A percentile compares a stretch with the other conserved stretches of the same genome.
Evolutionary conservation across 2,888 invertebrate species (phyloP).

Genomic region (Dusona sp.): DNA sequence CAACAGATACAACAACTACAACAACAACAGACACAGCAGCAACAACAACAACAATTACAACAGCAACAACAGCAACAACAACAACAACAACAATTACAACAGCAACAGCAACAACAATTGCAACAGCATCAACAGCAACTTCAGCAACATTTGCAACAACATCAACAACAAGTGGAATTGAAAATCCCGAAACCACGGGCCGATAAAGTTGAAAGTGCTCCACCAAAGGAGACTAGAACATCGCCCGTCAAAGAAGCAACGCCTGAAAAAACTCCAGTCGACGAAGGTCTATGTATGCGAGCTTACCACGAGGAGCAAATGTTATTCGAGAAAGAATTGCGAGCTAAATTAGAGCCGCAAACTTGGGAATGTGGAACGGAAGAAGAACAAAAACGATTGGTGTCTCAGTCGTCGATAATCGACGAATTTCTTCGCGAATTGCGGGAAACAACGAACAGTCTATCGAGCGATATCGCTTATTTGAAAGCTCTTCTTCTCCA

Average conservation of each 20-base stretch:
- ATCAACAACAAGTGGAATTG: conserved; percentile 57
- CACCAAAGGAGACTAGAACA: conserved; percentile 61
- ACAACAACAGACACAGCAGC: conserved; percentile 35
- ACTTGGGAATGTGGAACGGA: conserved; percentile 86
- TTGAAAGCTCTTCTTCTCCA: conserved; percentile 86
- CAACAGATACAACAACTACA: conserved; percentile 33
- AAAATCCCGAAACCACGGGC: conserved; percentile 62
- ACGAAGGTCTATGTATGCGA: conserved; percentile 77
- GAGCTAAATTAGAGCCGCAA: conserved; percentile 74
- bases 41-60: conserved; percentile 18
- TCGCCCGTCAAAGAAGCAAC: conserved; percentile 70
- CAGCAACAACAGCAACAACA: conserved; percentile 23
- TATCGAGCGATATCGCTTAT: conserved; percentile 87
- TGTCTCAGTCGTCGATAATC: conserved; percentile 86
- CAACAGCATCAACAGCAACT: conserved; percentile 37
- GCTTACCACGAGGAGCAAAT: conserved; percentile 80
- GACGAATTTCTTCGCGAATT: conserved; percentile 88
- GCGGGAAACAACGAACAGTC: conserved; percentile 87
- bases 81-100: conserved; percentile 36
- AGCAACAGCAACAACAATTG: conserved; percentile 32
- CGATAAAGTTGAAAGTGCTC: conserved; percentile 58
- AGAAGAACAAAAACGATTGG: conserved; percentile 86
- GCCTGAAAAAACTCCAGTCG: conserved; percentile 74
- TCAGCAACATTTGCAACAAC: conserved; percentile 27
- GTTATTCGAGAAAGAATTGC: conserved; percentile 81